phyloP scores from a whole-genome alignment of 2,888 invertebrate species.

The Microctonus brassicae region DNA sequence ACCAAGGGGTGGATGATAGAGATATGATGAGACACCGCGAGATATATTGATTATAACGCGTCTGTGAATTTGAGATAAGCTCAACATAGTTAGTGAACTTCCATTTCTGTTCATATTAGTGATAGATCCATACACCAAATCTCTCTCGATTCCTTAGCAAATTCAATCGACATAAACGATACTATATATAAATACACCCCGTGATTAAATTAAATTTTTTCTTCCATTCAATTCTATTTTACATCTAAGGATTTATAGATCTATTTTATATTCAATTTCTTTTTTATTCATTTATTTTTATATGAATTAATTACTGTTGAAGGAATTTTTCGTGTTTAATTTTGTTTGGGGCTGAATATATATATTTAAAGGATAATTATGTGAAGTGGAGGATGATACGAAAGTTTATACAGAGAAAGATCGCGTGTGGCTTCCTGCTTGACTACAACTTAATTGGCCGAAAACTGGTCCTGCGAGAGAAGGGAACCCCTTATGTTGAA shows the following conservation, averaged over 20 bases:
- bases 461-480: constrained; percentile 58
- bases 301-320: background rate
- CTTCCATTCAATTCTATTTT: background rate
- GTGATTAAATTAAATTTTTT: background rate
- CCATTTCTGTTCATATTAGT: constrained; percentile 20
- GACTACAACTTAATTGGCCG: constrained; percentile 67
- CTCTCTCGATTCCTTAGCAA: constrained; percentile 10
- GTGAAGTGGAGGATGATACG: no score
- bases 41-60: constrained; percentile 69
- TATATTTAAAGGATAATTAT: constrained; percentile 22
- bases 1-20: constrained; percentile 18
- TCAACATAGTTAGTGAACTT: constrained; percentile 56
- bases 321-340: background rate
- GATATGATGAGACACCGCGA: constrained; percentile 61
- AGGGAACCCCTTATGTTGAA: background rate
- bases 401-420: no score
- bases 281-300: background rate
- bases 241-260: background rate
- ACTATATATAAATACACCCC: background rate
- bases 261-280: background rate
- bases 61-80: constrained; percentile 69
- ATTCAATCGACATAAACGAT: background rate
- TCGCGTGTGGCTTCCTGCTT: constrained; percentile 40
- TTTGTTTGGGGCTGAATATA: constrained; percentile 17
- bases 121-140: constrained; percentile 23